Conservation (phyloP, 2,113 vertebrate genomes). For the Nycticryphes semicollaris region DNA sequence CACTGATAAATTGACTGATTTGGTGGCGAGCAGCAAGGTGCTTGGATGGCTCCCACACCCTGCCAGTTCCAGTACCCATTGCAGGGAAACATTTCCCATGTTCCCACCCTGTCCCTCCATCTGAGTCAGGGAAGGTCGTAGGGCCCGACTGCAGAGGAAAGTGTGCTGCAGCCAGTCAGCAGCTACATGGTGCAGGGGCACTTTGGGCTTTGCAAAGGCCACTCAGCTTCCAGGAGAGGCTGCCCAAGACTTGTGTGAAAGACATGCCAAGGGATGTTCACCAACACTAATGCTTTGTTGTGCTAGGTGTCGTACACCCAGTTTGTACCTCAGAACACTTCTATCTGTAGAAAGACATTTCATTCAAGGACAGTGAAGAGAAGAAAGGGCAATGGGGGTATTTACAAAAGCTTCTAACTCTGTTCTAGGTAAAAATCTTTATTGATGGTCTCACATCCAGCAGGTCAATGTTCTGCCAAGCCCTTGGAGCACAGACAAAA, state of each 20-base stretch:
- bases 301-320: background rate
- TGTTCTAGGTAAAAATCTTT: background rate
- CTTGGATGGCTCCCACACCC: fast-evolving
- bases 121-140: background rate
- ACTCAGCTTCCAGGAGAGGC: background rate
- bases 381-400: background rate
- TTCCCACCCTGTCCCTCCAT: background rate
- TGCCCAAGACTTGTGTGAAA: background rate
- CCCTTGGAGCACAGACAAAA: background rate
- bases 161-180: background rate
- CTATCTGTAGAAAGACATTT: background rate
- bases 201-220: no score
- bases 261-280: background rate
- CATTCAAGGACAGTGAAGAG: background rate
- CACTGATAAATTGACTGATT: background rate
- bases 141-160: background rate
- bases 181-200: background rate
- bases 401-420: background rate
- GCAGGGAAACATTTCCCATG: background rate
- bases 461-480: background rate
- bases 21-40: background rate
- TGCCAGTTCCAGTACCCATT: background rate
- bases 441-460: background rate
- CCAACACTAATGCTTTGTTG: background rate
- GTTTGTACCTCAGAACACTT: background rate